Conservation (phyloP, 2,888 invertebrate genomes). For the Blera fallax region DNA sequence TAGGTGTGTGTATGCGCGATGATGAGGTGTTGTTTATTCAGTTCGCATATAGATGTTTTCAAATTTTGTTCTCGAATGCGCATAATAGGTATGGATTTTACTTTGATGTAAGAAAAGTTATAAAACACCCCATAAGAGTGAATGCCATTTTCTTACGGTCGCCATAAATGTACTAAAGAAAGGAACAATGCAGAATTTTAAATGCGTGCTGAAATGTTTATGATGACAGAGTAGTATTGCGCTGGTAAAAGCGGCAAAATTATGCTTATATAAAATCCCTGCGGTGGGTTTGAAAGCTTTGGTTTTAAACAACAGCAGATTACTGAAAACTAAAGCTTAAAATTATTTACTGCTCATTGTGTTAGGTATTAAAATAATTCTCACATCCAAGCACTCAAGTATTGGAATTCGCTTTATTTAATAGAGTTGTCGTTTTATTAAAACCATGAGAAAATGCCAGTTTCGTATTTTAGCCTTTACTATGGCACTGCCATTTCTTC, state of each 20-base stretch:
- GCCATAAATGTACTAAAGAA: neutral
- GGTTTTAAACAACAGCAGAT: neutral
- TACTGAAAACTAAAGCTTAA: neutral
- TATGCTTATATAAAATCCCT: neutral
- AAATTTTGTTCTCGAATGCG: neutral
- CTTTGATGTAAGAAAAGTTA: neutral
- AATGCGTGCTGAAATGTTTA: neutral
- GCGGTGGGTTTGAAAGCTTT: neutral
- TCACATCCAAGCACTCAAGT: neutral
- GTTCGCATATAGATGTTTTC: neutral
- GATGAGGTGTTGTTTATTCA: conserved; percentile 14
- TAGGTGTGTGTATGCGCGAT: conserved; percentile 24
- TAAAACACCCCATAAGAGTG: neutral
- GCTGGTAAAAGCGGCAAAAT: neutral
- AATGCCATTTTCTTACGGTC: neutral
- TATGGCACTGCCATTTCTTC: too few relatives aligned
- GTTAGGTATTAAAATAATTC: neutral
- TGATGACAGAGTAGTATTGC: neutral
- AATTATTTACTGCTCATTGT: neutral
- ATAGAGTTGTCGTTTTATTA: too few relatives aligned
- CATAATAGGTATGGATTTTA: neutral
- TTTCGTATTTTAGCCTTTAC: too few relatives aligned
- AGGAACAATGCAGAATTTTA: neutral
- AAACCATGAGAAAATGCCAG: too few relatives aligned
- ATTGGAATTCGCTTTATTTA: too few relatives aligned